Evolutionary conservation across 2,113 vertebrate genomes (phyloP).

Genomic region (Brachypteracias leptosomus): DNA sequence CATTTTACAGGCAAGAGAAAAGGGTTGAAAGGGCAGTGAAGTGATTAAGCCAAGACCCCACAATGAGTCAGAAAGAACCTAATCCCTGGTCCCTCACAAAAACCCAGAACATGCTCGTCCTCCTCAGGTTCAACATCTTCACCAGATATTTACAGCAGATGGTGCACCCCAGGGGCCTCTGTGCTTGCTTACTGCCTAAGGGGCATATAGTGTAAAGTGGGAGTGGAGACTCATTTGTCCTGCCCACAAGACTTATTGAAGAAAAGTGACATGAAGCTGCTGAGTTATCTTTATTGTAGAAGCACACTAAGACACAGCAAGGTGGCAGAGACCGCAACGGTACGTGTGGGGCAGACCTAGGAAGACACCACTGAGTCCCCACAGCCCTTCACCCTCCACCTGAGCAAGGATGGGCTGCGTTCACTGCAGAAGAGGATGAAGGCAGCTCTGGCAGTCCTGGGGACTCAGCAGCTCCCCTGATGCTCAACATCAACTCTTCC

Average conservation of each 20-base stretch:
- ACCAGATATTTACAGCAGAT: not conserved
- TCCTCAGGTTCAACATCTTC: not conserved
- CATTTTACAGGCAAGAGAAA: not conserved
- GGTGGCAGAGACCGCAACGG: not conserved
- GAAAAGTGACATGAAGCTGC: conserved; percentile 30
- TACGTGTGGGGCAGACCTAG: not conserved
- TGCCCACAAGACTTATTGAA: not conserved
- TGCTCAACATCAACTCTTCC: not conserved
- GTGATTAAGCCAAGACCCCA: not conserved
- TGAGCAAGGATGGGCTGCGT: not conserved
- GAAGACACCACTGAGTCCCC: not conserved
- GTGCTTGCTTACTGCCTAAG: not conserved
- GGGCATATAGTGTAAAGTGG: fast-evolving
- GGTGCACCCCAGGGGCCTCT: not conserved
- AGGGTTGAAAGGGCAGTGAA: not conserved
- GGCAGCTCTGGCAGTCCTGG: not conserved
- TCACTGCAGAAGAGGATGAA: not conserved
- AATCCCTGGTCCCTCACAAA: not conserved
- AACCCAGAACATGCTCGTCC: not conserved
- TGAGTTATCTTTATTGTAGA: conserved; percentile 63
- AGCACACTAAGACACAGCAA: not conserved
- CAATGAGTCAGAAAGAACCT: not conserved
- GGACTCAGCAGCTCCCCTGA: not conserved
- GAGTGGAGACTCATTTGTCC: not conserved
- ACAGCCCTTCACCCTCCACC: not conserved